Evolutionary conservation across 2,888 invertebrate species (phyloP), one percentile per base, ranked within the genome.

Genomic region (Encarsia formosa): DNA sequence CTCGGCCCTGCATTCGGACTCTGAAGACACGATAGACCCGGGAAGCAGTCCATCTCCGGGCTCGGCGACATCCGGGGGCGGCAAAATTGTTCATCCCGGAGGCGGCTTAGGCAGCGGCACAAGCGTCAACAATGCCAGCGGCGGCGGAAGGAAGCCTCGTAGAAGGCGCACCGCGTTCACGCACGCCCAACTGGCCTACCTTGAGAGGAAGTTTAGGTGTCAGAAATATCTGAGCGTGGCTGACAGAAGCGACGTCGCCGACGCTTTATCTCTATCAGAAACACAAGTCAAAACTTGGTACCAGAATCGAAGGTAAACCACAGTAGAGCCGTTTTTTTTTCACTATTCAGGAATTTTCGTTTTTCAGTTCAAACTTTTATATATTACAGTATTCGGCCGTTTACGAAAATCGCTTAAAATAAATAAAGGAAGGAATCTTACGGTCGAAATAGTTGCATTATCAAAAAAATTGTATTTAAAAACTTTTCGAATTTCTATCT

Each of bases 231-330:
- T 95, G 55, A 92, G 91, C 56, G 94, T 95, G 6, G 92, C 93
- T 0, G 95, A 95, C 70, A 79, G 95, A 32, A 91, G 92, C 50
- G 92, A 93, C 70, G 93, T 95, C 0, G 94, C 95, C 0, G 92
- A 93, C 66, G 86, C 91, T 0, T 79, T 95, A 20, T 90, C 87
- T 66, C 78, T 95, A 22, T 89, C 91, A 29, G 95, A 95, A 76
- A 95, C 94, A 0, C 95, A 95, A 65, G 93, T 95, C 46, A 95
- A 95, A 77, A 95, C 95, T 2, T 95, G 95, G 94, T 95, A 91
- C 65, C 91, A 91, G 75, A 91, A 91, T 68, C 79, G 91, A 73
- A 82, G 90, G 91, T 90, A 63, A 75, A 74, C 16, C 15, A 15
- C 15, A 1, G 5, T 11, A 29, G 29, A 15, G 2, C 52, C 35